phyloP scores from a whole-genome alignment of 1,140 invertebrate species.

The Bombus haemorrhoidalis region DNA sequence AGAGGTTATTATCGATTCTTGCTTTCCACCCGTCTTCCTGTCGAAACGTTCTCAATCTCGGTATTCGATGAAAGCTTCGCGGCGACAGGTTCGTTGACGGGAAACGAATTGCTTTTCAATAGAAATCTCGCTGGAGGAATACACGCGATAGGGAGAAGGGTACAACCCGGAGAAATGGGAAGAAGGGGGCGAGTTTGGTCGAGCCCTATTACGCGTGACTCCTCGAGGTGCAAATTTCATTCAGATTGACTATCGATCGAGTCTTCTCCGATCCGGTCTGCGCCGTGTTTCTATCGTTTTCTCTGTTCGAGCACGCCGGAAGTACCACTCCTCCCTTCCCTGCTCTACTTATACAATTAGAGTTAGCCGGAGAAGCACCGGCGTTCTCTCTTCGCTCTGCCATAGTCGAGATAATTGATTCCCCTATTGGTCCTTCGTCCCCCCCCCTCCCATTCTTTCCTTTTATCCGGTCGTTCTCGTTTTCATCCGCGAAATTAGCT shows the following conservation, averaged over 20 bases:
- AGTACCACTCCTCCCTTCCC: slow-evolving; percentile 1
- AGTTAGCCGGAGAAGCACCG: slow-evolving; percentile 20
- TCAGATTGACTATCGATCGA: slow-evolving; percentile 68
- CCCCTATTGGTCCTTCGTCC: background rate
- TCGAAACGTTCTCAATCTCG: slow-evolving; percentile 15
- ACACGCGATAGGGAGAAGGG: background rate
- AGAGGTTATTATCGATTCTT: slow-evolving; percentile 54
- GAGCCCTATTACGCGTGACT: slow-evolving; percentile 61
- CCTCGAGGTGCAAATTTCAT: slow-evolving; percentile 71
- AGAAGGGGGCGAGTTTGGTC: slow-evolving; percentile 36
- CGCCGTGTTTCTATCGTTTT: background rate
- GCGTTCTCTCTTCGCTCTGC: slow-evolving; percentile 19
- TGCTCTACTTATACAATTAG: slow-evolving; percentile 67
- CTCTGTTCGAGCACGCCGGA: background rate
- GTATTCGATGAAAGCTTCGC: slow-evolving; percentile 52
- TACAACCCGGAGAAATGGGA: background rate
- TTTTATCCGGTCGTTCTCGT: slow-evolving; percentile 31
- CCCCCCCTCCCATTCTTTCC: background rate
- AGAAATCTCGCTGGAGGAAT: slow-evolving; percentile 49
- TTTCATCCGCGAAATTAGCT: slow-evolving; percentile 61
- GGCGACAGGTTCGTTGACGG: slow-evolving; percentile 63
- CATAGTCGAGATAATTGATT: slow-evolving; percentile 67
- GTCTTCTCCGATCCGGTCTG: slow-evolving; percentile 28
- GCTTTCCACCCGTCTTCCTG: background rate
- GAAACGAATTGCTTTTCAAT: slow-evolving; percentile 70